Conservation (phyloP, 2,888 invertebrate genomes). For the Epinotia ramella region DNA sequence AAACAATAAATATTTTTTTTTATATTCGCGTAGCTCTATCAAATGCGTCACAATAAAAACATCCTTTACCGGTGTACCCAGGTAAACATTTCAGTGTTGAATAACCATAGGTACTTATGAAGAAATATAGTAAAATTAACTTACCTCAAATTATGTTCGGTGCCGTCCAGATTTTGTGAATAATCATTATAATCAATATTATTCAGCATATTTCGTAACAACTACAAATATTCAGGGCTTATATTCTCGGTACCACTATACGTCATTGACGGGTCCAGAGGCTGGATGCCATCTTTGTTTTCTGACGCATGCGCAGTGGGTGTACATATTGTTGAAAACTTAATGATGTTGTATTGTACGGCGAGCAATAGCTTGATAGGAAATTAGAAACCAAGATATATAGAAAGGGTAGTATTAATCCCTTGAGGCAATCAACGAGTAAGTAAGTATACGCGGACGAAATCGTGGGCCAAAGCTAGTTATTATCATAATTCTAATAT, state of each 20-base stretch:
- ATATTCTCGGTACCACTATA: neutral
- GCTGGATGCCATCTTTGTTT: conserved; percentile 58
- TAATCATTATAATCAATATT: neutral
- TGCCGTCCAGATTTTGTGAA: neutral
- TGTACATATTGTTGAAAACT: neutral
- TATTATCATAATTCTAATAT: too few relatives aligned
- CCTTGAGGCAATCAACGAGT: too few relatives aligned
- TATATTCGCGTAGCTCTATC: neutral
- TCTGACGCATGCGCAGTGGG: conserved; percentile 55
- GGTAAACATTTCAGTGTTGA: conserved; percentile 1
- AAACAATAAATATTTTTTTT: conserved; percentile 34
- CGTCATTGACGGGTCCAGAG: conserved; percentile 47
- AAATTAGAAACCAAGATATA: too few relatives aligned
- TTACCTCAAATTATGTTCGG: neutral
- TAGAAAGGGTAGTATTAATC: too few relatives aligned
- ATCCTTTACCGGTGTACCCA: neutral
- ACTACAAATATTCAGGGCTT: neutral
- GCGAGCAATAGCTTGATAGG: too few relatives aligned
- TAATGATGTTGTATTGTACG: neutral
- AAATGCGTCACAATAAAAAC: neutral
- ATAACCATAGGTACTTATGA: neutral
- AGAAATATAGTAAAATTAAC: neutral
- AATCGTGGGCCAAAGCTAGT: too few relatives aligned
- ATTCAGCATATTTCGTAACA: neutral
- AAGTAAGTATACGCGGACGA: too few relatives aligned